These are phyloP conservation scores for Cecropterus lyciades DNA, from an alignment of 1,140 invertebrate genomes.

Conservation along the genomic window DNA sequence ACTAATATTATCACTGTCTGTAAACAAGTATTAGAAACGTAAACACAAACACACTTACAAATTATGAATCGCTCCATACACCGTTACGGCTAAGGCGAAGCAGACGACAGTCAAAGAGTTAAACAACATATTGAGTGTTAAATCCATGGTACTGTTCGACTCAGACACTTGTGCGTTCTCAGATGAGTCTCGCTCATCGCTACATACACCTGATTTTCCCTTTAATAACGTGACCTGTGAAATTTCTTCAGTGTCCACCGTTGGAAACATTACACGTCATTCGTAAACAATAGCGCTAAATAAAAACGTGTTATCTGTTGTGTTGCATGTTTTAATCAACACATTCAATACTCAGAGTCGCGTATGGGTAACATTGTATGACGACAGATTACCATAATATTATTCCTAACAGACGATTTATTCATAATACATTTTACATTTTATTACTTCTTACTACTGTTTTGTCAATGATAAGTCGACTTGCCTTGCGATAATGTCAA, in stretches of 20 bases:
- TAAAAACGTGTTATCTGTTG: slow-evolving; percentile 49
- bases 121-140: slow-evolving; percentile 78
- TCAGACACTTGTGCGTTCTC: slow-evolving; percentile 60
- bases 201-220: slow-evolving; percentile 56
- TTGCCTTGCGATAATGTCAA: slow-evolving; percentile 5
- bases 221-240: slow-evolving; percentile 74
- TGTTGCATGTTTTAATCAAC: slow-evolving; percentile 50
- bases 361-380: background rate
- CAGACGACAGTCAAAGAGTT: slow-evolving; percentile 77
- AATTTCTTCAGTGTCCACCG: slow-evolving; percentile 75
- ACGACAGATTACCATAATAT: slow-evolving; percentile 31
- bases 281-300: slow-evolving; percentile 62
- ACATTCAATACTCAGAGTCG: slow-evolving; percentile 4
- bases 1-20: too few species aligned
- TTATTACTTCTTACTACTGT: background rate
- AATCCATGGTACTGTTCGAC: slow-evolving; percentile 65
- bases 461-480: slow-evolving; percentile 19
- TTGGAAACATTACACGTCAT: slow-evolving; percentile 84
- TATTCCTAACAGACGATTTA: slow-evolving; percentile 5
- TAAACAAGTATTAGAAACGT: slow-evolving; percentile 12
- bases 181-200: slow-evolving; percentile 66
- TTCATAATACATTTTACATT: slow-evolving; percentile 7
- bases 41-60: slow-evolving; percentile 83
- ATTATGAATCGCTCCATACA: slow-evolving; percentile 86
- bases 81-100: slow-evolving; percentile 82